phyloP scores from a whole-genome alignment of 1,140 invertebrate species.

The Chionoecetes opilio region DNA sequence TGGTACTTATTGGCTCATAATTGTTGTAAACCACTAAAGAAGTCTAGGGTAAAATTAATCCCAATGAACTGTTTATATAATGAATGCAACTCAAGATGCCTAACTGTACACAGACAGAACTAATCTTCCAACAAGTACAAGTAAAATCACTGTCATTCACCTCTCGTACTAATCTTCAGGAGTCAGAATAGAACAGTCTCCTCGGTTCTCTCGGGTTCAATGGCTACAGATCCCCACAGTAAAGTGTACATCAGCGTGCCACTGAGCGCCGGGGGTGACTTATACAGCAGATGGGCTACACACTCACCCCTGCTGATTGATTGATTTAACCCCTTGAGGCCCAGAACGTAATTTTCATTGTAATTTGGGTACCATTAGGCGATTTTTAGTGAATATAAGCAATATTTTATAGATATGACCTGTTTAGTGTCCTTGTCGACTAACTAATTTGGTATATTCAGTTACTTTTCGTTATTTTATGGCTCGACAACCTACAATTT shows the following conservation, averaged over 20 bases:
- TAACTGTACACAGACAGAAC: slow-evolving; percentile 9
- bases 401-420: too few relatives aligned
- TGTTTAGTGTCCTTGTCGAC: too few relatives aligned
- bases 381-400: too few relatives aligned
- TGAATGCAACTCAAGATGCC: background rate
- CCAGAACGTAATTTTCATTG: too few relatives aligned
- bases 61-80: background rate
- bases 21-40: background rate
- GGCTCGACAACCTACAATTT: too few relatives aligned
- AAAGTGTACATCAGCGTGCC: background rate
- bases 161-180: background rate
- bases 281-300: background rate
- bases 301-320: too few relatives aligned
- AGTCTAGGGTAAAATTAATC: background rate
- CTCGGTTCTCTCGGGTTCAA: too few relatives aligned
- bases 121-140: background rate
- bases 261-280: background rate
- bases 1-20: background rate
- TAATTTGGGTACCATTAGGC: too few relatives aligned
- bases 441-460: too few relatives aligned
- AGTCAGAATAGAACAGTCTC: background rate
- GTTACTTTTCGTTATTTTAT: too few relatives aligned
- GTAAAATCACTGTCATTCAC: slow-evolving; percentile 20
- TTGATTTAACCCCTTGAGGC: too few relatives aligned
- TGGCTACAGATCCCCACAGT: background rate